A percentile compares a stretch with the other conserved stretches of the same genome.
Evolutionary conservation across 2,888 invertebrate species (phyloP).

Genomic region (Synergus gifuensis): DNA sequence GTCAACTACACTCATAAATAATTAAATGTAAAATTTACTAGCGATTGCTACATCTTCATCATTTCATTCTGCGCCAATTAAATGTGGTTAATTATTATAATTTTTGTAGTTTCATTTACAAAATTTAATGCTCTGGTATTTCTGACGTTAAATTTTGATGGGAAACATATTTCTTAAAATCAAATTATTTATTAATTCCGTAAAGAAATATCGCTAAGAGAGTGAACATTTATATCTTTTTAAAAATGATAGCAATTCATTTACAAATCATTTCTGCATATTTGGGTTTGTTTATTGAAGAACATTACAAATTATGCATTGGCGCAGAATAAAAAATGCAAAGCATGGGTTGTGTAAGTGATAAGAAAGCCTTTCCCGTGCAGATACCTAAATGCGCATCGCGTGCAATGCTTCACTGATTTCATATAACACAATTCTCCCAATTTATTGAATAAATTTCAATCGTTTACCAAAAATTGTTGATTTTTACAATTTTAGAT

Average conservation of each 20-base stretch:
- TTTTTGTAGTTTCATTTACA: no score
- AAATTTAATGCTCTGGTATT: not conserved
- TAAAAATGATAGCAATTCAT: no score
- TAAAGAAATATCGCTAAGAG: no score
- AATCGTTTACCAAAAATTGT: not conserved
- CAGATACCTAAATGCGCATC: constrained; percentile 11
- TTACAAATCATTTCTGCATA: no score
- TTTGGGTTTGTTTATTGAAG: not conserved
- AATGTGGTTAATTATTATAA: not conserved
- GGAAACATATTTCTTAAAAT: no score
- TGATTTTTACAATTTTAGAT: not conserved
- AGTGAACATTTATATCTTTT: no score
- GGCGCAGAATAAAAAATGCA: constrained; percentile 8
- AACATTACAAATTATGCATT: not conserved
- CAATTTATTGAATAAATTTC: constrained; percentile 1
- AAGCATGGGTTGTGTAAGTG: not conserved
- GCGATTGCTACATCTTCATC: constrained; percentile 6
- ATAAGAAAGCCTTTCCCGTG: constrained; percentile 26
- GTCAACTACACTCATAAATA: constrained; percentile 14
- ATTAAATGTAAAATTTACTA: constrained; percentile 13
- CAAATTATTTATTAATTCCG: no score
- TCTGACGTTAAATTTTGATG: not conserved
- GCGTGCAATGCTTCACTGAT: not conserved
- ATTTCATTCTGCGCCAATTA: constrained; percentile 6
- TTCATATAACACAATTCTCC: not conserved